Evolutionary conservation across 2,113 vertebrate genomes (phyloP).

Genomic region (Chitala chitala): DNA sequence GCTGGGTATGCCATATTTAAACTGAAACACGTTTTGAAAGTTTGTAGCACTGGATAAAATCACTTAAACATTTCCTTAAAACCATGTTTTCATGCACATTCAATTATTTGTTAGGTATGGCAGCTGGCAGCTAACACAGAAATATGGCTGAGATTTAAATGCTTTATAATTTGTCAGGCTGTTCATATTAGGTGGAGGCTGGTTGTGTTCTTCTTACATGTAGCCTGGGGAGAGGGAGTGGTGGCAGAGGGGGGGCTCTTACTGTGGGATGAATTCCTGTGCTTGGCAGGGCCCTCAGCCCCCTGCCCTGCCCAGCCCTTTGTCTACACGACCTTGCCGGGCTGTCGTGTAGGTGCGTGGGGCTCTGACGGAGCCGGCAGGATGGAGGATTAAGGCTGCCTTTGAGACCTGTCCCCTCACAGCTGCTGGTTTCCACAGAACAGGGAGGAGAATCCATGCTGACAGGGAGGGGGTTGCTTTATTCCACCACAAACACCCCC

Average conservation of each 20-base stretch:
- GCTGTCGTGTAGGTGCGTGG: constrained; percentile 47
- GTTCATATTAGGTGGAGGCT: constrained; percentile 10
- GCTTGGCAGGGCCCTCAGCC: constrained; percentile 41
- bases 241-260: constrained; percentile 36
- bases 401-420: constrained; percentile 48
- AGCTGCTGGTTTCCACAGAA: constrained; percentile 46
- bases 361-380: constrained; percentile 7
- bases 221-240: background rate
- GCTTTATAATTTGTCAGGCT: background rate
- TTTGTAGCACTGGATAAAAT: background rate
- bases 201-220: background rate
- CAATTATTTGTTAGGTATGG: no score
- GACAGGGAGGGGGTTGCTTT: constrained; percentile 23
- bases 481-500: constrained; percentile 24
- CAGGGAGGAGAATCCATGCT: constrained; percentile 24
- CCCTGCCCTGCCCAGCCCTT: constrained; percentile 43
- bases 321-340: constrained; percentile 48
- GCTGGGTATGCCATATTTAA: background rate
- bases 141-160: no score
- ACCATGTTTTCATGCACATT: no score
- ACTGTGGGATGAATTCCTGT: constrained; percentile 53
- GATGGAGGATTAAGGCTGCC: constrained; percentile 46
- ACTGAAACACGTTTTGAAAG: background rate
- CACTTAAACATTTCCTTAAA: no score
- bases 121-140: no score